Conservation (phyloP, 2,888 invertebrate species). For the Glaucopsyche alexis region DNA sequence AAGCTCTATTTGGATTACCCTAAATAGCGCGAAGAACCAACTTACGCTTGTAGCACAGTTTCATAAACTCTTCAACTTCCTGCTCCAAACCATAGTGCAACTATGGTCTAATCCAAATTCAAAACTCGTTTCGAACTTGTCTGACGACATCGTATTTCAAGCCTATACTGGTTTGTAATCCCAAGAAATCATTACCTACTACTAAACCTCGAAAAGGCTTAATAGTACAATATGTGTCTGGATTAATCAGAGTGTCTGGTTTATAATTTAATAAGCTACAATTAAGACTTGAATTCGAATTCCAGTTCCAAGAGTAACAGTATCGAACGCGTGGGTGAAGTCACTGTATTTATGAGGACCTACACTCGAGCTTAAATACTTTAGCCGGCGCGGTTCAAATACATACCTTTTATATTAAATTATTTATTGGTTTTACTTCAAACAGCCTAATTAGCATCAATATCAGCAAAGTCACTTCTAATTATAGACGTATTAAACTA, state of each 20-base stretch:
- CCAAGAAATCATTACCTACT: background rate
- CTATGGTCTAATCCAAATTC: constrained; percentile 3
- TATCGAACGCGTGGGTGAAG: constrained; percentile 5
- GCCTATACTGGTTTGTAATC: background rate
- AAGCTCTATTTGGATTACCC: too few species aligned
- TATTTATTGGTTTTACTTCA: background rate
- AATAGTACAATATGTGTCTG: background rate
- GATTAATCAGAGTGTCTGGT: background rate
- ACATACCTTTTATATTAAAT: background rate
- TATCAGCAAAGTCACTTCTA: background rate
- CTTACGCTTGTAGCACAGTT: background rate
- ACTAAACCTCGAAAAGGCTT: background rate
- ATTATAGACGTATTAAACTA: too few species aligned
- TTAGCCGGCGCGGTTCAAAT: constrained; percentile 7
- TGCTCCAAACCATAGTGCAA: constrained; percentile 5
- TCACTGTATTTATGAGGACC: constrained; percentile 5
- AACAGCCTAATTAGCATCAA: background rate
- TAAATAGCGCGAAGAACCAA: background rate
- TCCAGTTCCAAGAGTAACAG: background rate
- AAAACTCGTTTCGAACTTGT: background rate
- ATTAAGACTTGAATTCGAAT: background rate
- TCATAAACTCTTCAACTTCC: background rate
- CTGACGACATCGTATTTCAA: background rate
- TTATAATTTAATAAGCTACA: background rate
- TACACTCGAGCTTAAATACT: constrained; percentile 1